phyloP scores from a whole-genome alignment of 2,888 invertebrate species.

The Slavum lentiscoides region DNA sequence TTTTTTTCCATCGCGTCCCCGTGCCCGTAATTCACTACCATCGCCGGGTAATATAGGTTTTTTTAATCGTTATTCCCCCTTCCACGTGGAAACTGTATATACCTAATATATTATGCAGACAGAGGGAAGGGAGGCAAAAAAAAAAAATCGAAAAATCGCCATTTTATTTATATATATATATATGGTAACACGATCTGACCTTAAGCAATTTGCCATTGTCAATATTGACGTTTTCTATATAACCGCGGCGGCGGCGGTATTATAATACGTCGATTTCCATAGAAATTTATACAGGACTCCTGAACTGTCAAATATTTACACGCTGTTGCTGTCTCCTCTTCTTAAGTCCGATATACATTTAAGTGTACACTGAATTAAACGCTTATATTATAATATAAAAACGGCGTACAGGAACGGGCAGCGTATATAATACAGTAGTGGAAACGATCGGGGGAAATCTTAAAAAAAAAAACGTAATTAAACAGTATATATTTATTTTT shows the following conservation, averaged over 20 bases:
- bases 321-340: not conserved
- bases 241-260: not conserved
- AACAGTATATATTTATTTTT: not conserved
- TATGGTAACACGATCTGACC: conserved; percentile 12
- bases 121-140: not conserved
- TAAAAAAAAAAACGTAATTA: not conserved
- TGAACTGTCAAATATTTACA: conserved; percentile 28
- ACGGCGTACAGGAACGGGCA: too few relatives aligned
- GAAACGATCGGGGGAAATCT: too few relatives aligned
- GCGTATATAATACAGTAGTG: too few relatives aligned
- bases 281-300: not conserved
- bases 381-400: too few relatives aligned
- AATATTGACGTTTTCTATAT: conserved; percentile 39
- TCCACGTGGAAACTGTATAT: not conserved
- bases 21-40: too few relatives aligned
- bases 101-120: too few relatives aligned
- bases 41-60: too few relatives aligned
- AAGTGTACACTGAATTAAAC: too few relatives aligned
- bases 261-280: not conserved
- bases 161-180: conserved; percentile 8
- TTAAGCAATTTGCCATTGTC: conserved; percentile 48
- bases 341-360: too few relatives aligned
- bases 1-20: too few relatives aligned
- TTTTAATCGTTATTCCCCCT: not conserved
- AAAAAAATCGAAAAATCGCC: not conserved